A percentile compares a stretch with the other conserved stretches of the same genome.
Conservation (phyloP, 1,140 invertebrate genomes). For the Scaptomyza pallida region DNA sequence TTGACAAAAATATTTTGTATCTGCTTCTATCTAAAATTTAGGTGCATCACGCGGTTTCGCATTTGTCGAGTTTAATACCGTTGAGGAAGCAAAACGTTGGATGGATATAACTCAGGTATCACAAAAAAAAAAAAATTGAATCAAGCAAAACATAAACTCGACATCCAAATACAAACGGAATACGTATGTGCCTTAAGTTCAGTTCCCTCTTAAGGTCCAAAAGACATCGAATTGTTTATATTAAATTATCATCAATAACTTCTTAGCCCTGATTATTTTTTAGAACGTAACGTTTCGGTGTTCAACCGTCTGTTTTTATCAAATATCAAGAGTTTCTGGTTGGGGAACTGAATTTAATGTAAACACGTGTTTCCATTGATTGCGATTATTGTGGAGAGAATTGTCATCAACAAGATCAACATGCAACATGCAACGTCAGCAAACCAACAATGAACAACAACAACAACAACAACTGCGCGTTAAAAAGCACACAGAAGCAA, state of each 20-base stretch:
- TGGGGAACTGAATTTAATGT: conserved; percentile 42
- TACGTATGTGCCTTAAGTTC: conserved; percentile 36
- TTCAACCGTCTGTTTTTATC: neutral
- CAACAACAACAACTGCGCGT: conserved; percentile 42
- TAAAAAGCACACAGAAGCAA: conserved; percentile 68
- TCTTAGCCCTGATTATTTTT: conserved; percentile 1
- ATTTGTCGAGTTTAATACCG: conserved; percentile 97
- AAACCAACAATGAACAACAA: conserved; percentile 21
- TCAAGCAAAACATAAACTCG: conserved; percentile 26
- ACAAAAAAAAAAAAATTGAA: conserved; percentile 59
- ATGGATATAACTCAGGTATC: conserved; percentile 97
- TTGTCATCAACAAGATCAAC: conserved; percentile 13
- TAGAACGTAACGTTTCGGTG: conserved; percentile 5
- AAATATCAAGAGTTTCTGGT: neutral
- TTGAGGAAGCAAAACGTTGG: conserved; percentile 94
- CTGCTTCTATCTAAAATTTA: conserved; percentile 87
- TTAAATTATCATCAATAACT: conserved; percentile 3
- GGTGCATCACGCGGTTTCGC: conserved; percentile 95
- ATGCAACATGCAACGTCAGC: conserved; percentile 17
- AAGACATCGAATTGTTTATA: neutral
- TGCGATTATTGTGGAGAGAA: conserved; percentile 27
- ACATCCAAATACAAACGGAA: conserved; percentile 33
- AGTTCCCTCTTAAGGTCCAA: conserved; percentile 8
- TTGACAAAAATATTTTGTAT: conserved; percentile 84
- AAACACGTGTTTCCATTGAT: conserved; percentile 46